Evolutionary conservation across 64 coral and sea anemone genomes (phyloP), one percentile per base, ranked within the genome.

Genomic region (Cladopsammia gracilis): DNA sequence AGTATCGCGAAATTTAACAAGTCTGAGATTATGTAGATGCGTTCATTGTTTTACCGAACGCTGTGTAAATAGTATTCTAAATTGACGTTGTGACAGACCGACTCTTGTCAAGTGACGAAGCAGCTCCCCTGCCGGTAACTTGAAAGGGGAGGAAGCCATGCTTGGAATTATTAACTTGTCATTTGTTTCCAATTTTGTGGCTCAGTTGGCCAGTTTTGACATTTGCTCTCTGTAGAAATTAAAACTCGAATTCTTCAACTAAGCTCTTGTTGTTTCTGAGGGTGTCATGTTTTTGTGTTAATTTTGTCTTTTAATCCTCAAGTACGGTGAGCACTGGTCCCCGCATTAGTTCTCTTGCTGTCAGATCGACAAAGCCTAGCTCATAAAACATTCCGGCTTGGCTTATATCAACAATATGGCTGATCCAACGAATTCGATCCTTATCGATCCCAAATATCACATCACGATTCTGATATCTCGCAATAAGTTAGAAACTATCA

Each of bases 41-140:
- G 46, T 71, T 73, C 75, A 85, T 83, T 88, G 83, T 93, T 93
- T 93, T 75, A 13, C 51, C 73, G 54, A 65, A 68, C 62, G 49
- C 91, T 93, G 91, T 78, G 91, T 87, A 93, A 93, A 93, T 93
- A 93, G 59, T 75, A 83, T 87, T 83, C 81, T 78, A 67, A 93
- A 93, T 50, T 85, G 85, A 87, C 64, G 70, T 53, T 86, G 49
- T 86, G 91, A 78, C 82, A 78, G 91, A 85, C 90, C 42, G n/a
- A 18, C 25, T 48, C 15, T 25, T 82, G 78, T 82, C 58, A 82
- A 84, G n/a, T 84, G 43, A 6, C 44, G 19, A 3, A 83, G 34
- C 34, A 34, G 34, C 56, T n/a, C 34, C 45, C 24, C 80, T 16
- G 62, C 62, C 80, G 80, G 80, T 23, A 64, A 84, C 61, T 25